Conservation (phyloP, 2,113 vertebrate genomes). For the Microtus oregoni region DNA sequence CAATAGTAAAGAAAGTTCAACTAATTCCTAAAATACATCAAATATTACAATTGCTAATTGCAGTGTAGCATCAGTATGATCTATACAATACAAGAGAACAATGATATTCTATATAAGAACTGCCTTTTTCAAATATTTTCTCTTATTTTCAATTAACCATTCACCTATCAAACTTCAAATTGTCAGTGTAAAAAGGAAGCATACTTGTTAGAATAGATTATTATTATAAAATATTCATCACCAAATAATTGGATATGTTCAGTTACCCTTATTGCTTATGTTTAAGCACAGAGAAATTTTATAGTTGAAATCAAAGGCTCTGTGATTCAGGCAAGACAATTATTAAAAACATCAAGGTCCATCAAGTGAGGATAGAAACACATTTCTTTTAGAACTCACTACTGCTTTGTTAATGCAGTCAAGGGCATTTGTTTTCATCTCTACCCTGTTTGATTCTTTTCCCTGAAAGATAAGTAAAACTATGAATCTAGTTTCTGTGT, state of each 20-base stretch:
- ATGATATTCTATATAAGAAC: background rate
- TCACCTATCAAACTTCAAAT: background rate
- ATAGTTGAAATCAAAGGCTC: background rate
- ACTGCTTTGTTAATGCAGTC: background rate
- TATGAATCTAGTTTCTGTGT: background rate
- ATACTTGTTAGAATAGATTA: background rate
- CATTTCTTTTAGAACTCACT: background rate
- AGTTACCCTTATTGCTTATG: background rate
- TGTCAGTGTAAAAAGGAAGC: background rate
- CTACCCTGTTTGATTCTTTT: background rate
- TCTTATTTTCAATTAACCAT: background rate
- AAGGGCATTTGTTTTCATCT: background rate
- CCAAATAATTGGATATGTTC: background rate
- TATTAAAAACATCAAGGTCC: background rate
- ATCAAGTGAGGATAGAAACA: background rate
- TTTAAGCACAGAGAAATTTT: background rate
- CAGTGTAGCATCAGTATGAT: background rate
- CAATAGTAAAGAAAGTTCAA: background rate
- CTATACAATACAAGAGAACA: background rate
- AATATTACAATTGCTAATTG: background rate
- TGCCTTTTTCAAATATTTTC: background rate
- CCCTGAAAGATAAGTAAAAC: background rate
- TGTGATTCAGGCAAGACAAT: background rate
- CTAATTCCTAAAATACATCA: background rate
- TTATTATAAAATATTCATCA: constrained; percentile 8